Percentiles rank a stretch among this genome's conserved stretches.
phyloP scores from a whole-genome alignment of 2,113 vertebrate genomes.

The Ictalurus furcatus region DNA sequence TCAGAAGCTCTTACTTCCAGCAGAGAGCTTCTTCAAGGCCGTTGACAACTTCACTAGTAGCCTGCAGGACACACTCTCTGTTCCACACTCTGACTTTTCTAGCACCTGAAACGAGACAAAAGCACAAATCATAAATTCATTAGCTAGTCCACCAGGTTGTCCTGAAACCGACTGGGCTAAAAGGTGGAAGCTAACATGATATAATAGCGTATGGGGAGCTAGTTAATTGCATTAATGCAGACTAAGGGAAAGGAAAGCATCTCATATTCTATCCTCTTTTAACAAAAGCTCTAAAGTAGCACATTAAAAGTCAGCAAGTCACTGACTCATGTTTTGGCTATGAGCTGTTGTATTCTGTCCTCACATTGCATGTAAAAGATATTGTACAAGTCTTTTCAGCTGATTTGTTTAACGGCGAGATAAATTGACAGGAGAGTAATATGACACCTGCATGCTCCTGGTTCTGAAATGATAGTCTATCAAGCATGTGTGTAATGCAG shows the following conservation, averaged over 20 bases:
- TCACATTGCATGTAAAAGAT: neutral
- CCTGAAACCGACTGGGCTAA: neutral
- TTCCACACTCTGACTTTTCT: slow-evolving; percentile 85
- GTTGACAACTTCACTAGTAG: slow-evolving; percentile 86
- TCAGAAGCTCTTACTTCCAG: slow-evolving; percentile 87
- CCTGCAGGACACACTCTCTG: slow-evolving; percentile 88
- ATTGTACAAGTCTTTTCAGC: neutral
- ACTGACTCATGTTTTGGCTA: neutral
- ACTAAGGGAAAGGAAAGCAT: neutral
- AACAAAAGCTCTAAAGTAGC: neutral
- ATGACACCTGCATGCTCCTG: neutral
- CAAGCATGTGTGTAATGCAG: neutral
- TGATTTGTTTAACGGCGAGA: neutral
- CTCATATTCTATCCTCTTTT: neutral
- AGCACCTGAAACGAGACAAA: slow-evolving; percentile 66
- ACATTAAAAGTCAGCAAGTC: neutral
- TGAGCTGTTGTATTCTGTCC: neutral
- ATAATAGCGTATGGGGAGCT: neutral
- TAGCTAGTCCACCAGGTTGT: neutral
- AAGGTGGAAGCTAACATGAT: neutral
- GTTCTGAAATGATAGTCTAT: neutral
- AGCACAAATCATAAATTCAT: neutral
- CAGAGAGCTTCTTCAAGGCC: slow-evolving; percentile 87
- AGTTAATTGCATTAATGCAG: neutral
- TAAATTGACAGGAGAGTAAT: neutral